Base-by-base conservation (phyloP, 2,113 vertebrate genomes). In the Pampusana beccarii region DNA sequence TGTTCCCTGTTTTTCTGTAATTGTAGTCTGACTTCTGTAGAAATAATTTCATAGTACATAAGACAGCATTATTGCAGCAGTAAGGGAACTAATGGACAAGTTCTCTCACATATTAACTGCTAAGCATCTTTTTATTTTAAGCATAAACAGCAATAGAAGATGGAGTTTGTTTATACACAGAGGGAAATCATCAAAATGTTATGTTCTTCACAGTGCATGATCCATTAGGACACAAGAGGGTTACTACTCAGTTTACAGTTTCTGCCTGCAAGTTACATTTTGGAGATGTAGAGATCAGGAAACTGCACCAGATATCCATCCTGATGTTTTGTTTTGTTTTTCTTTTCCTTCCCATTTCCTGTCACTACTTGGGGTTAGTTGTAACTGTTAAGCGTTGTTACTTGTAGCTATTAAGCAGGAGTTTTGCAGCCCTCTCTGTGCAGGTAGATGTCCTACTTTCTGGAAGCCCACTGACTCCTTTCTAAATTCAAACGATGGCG, bases 101-200 rank as follows among this genome's bases (percentile, higher is more conserved):
- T 58, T 91, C 93, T 95, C 73, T 85, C 66, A 36, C 24, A 91
- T 92, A 75, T 67, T 50, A 93, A 42, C 38, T 40, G 44, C 48
- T 38, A 89, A 91, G 26, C 78, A 48, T 19, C 9, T 93, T 88
- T 95, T 92, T 57, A 84, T 62, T 95, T 95, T 71, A 88, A 91
- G 19, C 31, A 71, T 61, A 84, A 89, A 78, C 31, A 69, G 51
- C 71, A 92, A 57, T 20, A 46, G 46, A 87, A 81, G 57, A 62
- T 71, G 38, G 70, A 67, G 23, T 71, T 92, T 93, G 33, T 92
- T 88, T 93, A 65, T 42, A 73, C 24, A 20, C 11, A 16, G 38
- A 84, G 10, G 9, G 13, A 90, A 91, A 69, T 88, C 26, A 91
- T 89, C 16, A 90, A 88, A 83, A 25, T 48, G 4, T 62, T 80